phyloP scores from a whole-genome alignment of 2,797 vertebrate species.

The Fratercula arctica region DNA sequence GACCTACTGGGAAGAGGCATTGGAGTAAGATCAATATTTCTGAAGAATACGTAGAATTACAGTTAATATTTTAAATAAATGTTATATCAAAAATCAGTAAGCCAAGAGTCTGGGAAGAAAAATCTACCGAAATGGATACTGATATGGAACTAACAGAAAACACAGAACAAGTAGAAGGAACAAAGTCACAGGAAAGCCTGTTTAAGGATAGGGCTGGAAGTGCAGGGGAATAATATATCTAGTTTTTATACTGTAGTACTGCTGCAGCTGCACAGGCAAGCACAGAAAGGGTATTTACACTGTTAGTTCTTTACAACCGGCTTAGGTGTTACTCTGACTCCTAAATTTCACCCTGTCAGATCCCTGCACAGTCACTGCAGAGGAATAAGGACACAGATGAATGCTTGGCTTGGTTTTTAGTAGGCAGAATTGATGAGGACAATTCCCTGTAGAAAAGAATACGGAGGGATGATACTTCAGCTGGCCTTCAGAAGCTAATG shows the following conservation, averaged over 20 bases:
- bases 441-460: neutral
- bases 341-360: neutral
- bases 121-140: neutral
- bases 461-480: neutral
- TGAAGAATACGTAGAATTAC: neutral
- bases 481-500: neutral
- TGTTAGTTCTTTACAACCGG: neutral
- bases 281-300: neutral
- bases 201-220: neutral
- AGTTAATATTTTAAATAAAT: neutral
- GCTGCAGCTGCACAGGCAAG: neutral
- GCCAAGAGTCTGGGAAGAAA: neutral
- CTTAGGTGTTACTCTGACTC: neutral
- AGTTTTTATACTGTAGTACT: neutral
- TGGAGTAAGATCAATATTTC: neutral
- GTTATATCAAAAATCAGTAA: neutral
- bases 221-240: neutral
- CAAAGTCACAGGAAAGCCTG: neutral
- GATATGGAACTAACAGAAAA: neutral
- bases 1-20: neutral
- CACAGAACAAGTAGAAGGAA: neutral
- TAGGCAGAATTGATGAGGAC: neutral
- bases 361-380: neutral
- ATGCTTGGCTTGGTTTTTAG: neutral
- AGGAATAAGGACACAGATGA: neutral